Conservation (phyloP, 1,140 invertebrate species). For the Brachystomella parvula region DNA sequence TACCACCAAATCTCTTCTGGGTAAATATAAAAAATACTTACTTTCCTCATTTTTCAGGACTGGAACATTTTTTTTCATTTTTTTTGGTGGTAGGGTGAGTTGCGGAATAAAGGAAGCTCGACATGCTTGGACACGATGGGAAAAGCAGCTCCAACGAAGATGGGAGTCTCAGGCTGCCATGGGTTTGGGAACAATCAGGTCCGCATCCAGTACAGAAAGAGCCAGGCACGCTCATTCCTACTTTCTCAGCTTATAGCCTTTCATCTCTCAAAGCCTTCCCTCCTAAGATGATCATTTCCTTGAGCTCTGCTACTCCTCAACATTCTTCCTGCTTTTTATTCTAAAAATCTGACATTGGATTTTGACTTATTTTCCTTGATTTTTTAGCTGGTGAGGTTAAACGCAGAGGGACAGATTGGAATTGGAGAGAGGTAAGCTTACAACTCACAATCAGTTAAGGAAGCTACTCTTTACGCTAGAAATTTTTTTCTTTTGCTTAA, state of each 20-base stretch:
- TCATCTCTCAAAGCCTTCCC: background rate
- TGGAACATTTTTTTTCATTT: constrained; percentile 32
- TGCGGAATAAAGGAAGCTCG: constrained; percentile 65
- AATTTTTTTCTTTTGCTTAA: no score
- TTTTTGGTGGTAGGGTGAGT: constrained; percentile 44
- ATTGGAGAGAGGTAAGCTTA: constrained; percentile 74
- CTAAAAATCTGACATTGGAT: background rate
- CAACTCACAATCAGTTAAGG: no score
- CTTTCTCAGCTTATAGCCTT: background rate
- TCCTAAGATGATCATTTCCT: background rate
- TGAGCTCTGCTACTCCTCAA: no score
- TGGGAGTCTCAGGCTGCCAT: constrained; percentile 78
- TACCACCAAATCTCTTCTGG: constrained; percentile 92
- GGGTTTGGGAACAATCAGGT: constrained; percentile 87
- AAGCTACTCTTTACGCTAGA: no score
- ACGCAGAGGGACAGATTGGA: constrained; percentile 86
- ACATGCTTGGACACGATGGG: constrained; percentile 87
- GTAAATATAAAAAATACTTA: background rate
- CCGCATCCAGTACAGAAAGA: constrained; percentile 17
- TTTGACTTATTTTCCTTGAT: constrained; percentile 21
- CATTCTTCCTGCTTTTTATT: constrained; percentile 1
- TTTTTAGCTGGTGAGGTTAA: constrained; percentile 73
- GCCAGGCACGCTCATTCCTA: constrained; percentile 23
- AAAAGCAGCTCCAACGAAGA: constrained; percentile 68
- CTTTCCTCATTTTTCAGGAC: constrained; percentile 16